Base-by-base conservation (phyloP, 2,888 invertebrate genomes). In the Euplagia quadripunctaria region DNA sequence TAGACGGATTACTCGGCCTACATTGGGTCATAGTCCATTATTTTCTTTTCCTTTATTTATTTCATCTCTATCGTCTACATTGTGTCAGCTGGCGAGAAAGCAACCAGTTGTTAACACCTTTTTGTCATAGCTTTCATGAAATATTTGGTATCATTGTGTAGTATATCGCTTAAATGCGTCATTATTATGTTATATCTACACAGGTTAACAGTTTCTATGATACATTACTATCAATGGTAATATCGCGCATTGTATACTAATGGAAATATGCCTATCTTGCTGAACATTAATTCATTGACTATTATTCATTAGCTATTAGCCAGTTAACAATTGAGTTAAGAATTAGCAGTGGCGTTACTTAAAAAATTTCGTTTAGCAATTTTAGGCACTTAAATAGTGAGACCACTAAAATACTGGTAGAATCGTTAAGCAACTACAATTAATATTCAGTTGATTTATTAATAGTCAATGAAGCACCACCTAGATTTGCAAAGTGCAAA, bases 1-100 rank as follows among this genome's bases (percentile, higher is more conserved):
- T 85, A 87, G 87, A 88, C 84, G 82, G 86, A 89, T 90, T 84
- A 84, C 85, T 86, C 83, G 79, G 78, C 81, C 80, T 81, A 79
- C 79, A 82, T 80, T 75, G 79, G 80, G 76, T 70, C 69, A 49
- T 71, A 79, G 78, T 72, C 79, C 79, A 82, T 84, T 82, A 79
- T 78, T 85, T 82, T 84, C 81, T 79, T 81, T 85, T 85, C 77
- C 79, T 85, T 82, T 85, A 82, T 86, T 85, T 84, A 78, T 79
- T 78, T 79, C 77, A 76, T 78, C 69, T 78, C 72, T 79, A 75
- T 75, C 71, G 69, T 71, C 74, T 73, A 73, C 73, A 68, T 74
- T 68, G 64, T 71, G 75, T 69, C 75, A 77, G 73, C 63, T 70
- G 70, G 74, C 65, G 74, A 72, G 61, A 73, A 67, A 76, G 76